A percentile compares a stretch with the other conserved stretches of the same genome.
Conservation (phyloP, 2,888 invertebrate species). For the Pristionchus exspectatus region DNA sequence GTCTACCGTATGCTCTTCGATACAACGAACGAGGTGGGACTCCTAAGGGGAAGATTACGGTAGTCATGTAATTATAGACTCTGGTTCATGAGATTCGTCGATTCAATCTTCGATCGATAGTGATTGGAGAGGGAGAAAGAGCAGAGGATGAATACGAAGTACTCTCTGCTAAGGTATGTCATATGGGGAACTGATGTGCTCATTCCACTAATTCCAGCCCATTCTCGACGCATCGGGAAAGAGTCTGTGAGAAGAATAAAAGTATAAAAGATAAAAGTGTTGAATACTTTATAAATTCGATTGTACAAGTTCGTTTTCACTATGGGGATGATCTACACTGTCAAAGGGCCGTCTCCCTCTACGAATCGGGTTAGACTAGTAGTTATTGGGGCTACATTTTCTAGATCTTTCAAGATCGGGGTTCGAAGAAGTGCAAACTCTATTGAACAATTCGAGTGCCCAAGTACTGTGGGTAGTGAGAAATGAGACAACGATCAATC, state of each 20-base stretch:
- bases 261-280: neutral
- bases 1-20: slow-evolving; percentile 50
- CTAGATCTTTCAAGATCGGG: no score
- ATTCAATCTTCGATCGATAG: slow-evolving; percentile 50
- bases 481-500: no score
- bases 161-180: slow-evolving; percentile 34
- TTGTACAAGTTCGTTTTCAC: neutral
- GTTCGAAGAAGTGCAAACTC: no score
- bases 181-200: neutral
- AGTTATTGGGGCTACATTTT: no score
- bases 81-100: slow-evolving; percentile 46
- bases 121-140: slow-evolving; percentile 20
- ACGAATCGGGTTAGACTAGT: no score
- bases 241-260: slow-evolving; percentile 19
- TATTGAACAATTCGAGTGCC: no score
- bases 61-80: neutral
- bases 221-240: slow-evolving; percentile 38
- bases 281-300: neutral
- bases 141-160: slow-evolving; percentile 24
- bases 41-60: neutral
- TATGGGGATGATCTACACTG: neutral
- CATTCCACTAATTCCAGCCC: neutral
- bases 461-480: no score
- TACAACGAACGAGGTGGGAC: slow-evolving; percentile 14
- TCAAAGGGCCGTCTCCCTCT: neutral